Evolutionary conservation across 2,797 vertebrate species (phyloP), one percentile per base, ranked within the genome.

Genomic region (Cynopterus sphinx): DNA sequence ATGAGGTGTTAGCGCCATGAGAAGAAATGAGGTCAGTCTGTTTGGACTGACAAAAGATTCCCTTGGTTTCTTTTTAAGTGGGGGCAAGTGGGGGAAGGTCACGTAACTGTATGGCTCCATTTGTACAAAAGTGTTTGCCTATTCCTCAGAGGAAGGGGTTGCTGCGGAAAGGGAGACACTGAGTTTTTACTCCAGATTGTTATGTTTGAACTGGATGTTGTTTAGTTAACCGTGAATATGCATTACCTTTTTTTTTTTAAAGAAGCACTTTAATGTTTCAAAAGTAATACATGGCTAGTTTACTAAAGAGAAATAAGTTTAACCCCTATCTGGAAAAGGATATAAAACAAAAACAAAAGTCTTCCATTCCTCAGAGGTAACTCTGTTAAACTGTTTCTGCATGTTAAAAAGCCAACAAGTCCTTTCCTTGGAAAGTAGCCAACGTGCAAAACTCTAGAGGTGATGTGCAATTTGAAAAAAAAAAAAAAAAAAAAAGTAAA

Each of bases 241-340:
- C 53, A 28, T 73, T 59, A 3, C 24, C 15, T 67, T 63, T 67
- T 68, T 88, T 79, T 63, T 28, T 68, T 73, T 28, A 49, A 41
- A 46, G 43, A 57, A 73, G 22, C 15, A 33, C 77, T 67, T 77
- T 70, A 49, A 84, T 77, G 22, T 71, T 83, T 92, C 11, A n/a
- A 78, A 92, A 55, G 36, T 79, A 84, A n/a, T 65, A 36, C 16
- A 6, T 36, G 17, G 39, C 46, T 74, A 85, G 31, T 73, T 95
- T 51, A 33, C 39, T 86, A 59, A 89, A 57, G 79, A 55, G 51
- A 87, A 93, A 49, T 61, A 95, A 84, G n/a, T 83, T 71, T 57
- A 85, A 55, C 19, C 2, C 6, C 77, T n/a, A 68, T 53, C 53
- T 33, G 3, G 41, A 41, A 73, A 49, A 70, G 53, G 36, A 2